Conservation (phyloP, 2,888 invertebrate genomes). For the Leuctra nigra region DNA sequence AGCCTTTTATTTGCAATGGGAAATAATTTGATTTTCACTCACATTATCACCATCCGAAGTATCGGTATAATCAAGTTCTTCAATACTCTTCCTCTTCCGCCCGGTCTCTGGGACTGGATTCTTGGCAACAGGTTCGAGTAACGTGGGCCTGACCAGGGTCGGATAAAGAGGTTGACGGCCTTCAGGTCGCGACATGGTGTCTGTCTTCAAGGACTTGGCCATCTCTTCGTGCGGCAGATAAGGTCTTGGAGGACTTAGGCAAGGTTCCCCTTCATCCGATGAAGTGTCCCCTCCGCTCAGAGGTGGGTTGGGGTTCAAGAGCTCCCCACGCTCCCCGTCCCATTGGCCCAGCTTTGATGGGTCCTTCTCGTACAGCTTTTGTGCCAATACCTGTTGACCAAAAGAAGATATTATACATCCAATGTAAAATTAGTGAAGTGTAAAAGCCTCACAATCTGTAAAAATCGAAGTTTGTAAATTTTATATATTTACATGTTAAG, state of each 20-base stretch:
- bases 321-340: constrained; percentile 36
- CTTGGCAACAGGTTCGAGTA: background rate
- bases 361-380: constrained; percentile 74
- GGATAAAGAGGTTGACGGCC: background rate
- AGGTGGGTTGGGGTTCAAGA: constrained; percentile 16
- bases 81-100: constrained; percentile 7
- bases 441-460: no score
- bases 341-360: constrained; percentile 66
- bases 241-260: constrained; percentile 17
- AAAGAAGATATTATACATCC: no score
- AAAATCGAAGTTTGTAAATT: no score
- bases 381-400: constrained; percentile 69
- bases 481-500: no score
- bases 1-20: no score
- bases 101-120: background rate
- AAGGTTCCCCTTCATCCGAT: constrained; percentile 26
- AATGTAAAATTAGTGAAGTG: no score
- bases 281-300: constrained; percentile 25
- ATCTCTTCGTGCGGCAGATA: constrained; percentile 13
- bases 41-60: constrained; percentile 28
- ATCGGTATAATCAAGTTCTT: constrained; percentile 25
- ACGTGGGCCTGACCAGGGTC: background rate
- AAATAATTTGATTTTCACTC: no score
- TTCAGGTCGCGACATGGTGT: background rate
- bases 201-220: constrained; percentile 6